Evolutionary conservation across 30 jellyfish, hydroid and myxozoan species (phyloP).

Genomic region (Calvadosia cruxmelitensis): DNA sequence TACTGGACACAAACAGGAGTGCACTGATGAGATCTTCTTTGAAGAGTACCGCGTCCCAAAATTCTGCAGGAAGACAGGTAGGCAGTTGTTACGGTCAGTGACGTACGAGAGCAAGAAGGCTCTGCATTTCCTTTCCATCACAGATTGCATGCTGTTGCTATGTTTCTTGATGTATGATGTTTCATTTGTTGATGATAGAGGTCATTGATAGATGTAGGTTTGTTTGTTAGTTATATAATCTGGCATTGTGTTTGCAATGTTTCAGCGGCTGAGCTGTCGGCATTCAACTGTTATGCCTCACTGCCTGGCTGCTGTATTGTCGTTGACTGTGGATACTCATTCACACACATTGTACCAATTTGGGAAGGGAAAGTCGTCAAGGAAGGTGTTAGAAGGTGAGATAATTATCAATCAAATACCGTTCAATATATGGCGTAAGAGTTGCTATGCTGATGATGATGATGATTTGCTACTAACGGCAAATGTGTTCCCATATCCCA

Average conservation of each 20-base stretch:
- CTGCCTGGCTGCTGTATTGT: slow-evolving; percentile 57
- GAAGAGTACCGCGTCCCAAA: slow-evolving; percentile 78
- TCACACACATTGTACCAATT: slow-evolving; percentile 83
- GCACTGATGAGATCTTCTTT: slow-evolving; percentile 83
- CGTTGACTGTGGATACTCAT: slow-evolving; percentile 89
- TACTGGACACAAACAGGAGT: no score
- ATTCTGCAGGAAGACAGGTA: slow-evolving; percentile 68
- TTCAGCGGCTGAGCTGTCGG: slow-evolving; percentile 74
- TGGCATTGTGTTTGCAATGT: background rate
- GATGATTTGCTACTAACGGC: background rate
- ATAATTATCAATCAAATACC: background rate
- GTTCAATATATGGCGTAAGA: background rate
- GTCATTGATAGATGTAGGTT: background rate
- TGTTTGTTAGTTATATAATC: background rate
- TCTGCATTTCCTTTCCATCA: no score
- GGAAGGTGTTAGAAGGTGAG: slow-evolving; percentile 69
- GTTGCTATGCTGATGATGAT: background rate
- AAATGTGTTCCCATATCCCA: background rate
- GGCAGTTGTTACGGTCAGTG: no score
- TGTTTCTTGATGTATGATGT: no score
- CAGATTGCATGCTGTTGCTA: no score
- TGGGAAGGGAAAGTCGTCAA: slow-evolving; percentile 59
- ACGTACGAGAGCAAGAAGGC: no score
- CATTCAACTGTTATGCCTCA: slow-evolving; percentile 17
- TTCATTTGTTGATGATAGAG: no score